A percentile compares a stretch with the other conserved stretches of the same genome.
Evolutionary conservation across 2,888 invertebrate species (phyloP).

Genomic region (Spialia ferax): DNA sequence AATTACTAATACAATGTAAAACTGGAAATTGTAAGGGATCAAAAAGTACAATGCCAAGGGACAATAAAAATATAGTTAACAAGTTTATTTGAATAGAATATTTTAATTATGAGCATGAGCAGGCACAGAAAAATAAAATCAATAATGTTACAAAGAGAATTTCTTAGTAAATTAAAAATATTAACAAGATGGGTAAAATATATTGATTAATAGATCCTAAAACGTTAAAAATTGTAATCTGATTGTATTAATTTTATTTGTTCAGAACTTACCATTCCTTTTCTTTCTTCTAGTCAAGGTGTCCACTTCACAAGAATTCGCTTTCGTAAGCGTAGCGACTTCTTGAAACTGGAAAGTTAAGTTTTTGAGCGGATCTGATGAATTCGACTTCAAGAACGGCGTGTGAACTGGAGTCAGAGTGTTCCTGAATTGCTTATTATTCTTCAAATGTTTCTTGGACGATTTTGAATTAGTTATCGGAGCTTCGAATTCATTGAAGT

Average conservation of each 20-base stretch:
- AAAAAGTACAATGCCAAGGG: no score
- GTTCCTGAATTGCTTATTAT: conserved; percentile 77
- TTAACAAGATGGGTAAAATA: no score
- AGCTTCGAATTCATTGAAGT: conserved; percentile 88
- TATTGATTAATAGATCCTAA: neutral
- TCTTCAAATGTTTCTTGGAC: conserved; percentile 74
- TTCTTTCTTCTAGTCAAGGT: conserved; percentile 86
- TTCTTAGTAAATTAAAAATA: no score
- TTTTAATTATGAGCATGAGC: no score
- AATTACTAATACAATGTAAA: no score
- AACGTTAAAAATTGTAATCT: neutral
- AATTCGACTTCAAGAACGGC: conserved; percentile 88
- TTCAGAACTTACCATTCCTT: conserved; percentile 64
- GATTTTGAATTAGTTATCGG: conserved; percentile 82
- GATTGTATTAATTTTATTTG: no score
- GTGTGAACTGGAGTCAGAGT: conserved; percentile 81
- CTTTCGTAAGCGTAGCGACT: conserved; percentile 86
- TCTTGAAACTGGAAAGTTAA: conserved; percentile 89
- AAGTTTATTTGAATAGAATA: no score
- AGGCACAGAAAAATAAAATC: no score
- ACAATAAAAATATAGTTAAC: no score
- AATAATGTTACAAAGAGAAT: no score
- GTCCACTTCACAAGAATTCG: conserved; percentile 88
- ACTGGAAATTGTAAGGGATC: no score
- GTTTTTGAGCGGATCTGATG: conserved; percentile 88